A percentile compares a stretch with the other conserved stretches of the same genome.
Conservation (phyloP, 2,888 invertebrate genomes). For the Quadroppia sp. region DNA sequence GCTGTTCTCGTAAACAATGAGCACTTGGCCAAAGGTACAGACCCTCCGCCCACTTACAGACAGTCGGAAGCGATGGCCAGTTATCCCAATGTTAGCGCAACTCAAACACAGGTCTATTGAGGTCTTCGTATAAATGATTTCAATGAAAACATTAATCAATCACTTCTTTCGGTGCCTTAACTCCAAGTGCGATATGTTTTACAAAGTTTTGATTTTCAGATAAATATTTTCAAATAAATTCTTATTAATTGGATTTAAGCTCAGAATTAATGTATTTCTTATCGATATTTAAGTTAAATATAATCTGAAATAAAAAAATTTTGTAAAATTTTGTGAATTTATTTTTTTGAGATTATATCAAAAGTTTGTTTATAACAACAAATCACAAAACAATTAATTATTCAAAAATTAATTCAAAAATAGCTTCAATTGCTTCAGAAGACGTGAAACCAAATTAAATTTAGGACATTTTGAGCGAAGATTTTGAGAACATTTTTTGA, state of each 20-base stretch:
- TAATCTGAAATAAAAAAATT: too few relatives aligned
- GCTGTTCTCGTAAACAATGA: constrained; percentile 42
- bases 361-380: too few relatives aligned
- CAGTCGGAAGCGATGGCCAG: constrained; percentile 20
- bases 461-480: too few relatives aligned
- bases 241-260: too few relatives aligned
- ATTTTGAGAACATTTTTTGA: too few relatives aligned
- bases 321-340: too few relatives aligned
- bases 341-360: too few relatives aligned
- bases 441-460: too few relatives aligned
- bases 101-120: constrained; percentile 4
- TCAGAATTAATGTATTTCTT: too few relatives aligned
- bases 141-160: not conserved
- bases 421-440: too few relatives aligned
- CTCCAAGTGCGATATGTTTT: not conserved
- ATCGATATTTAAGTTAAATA: not conserved
- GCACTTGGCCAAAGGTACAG: constrained; percentile 30
- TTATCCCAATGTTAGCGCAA: constrained; percentile 5
- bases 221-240: not conserved
- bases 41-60: constrained; percentile 20
- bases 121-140: not conserved
- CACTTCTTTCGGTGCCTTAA: not conserved
- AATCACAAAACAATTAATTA: too few relatives aligned
- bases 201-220: not conserved
- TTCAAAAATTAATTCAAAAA: too few relatives aligned